Evolutionary conservation across 2,888 invertebrate genomes (phyloP), one percentile per base, ranked within the genome.

Genomic region (Argyresthia goedartella): DNA sequence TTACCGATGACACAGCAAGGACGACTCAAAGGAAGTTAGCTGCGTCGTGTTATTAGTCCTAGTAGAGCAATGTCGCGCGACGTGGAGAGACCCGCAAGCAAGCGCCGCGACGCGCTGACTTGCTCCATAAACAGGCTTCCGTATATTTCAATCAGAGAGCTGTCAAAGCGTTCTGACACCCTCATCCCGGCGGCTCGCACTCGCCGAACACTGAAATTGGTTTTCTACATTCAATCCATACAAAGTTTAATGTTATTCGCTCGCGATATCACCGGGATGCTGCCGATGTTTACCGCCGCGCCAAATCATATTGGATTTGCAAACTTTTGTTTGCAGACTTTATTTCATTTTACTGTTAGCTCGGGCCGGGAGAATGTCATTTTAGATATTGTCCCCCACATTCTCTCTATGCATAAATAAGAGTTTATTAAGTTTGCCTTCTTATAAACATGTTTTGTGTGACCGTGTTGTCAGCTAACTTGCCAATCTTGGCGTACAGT

Each of bases 81-180:
- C 25, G 9, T 11, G 6, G 25, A 11, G 11, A 46, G 16, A n/a
- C 36, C 35, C 35, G 52, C 15, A 42, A 25, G 15, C 49, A 36
- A 2, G 45, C 53, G 44, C 53, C 49, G 46, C 45, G 50, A 60
- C 55, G 55, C 57, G 60, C 58, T 55, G 57, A 76, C 78, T 81
- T 74, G 76, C 81, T 84, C 84, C 75, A 86, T 87, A 87, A 87
- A 87, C 86, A 87, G 86, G 77, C 82, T 86, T 80, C 85, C 87
- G 87, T 88, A 88, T 88, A 88, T 88, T 89, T 88, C 88, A 88
- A 89, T 89, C 88, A 88, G 87, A 78, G 85, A 88, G 81, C 88
- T 88, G 88, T 88, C 88, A 88, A 88, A 87, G 85, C 88, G 78
- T 87, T 87, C 85, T 87, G 87, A 86, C 86, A 85, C 87, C 88